Evolutionary conservation across 2,113 vertebrate genomes (phyloP), one percentile per base, ranked within the genome.

Genomic region (Cynocephalus volans): DNA sequence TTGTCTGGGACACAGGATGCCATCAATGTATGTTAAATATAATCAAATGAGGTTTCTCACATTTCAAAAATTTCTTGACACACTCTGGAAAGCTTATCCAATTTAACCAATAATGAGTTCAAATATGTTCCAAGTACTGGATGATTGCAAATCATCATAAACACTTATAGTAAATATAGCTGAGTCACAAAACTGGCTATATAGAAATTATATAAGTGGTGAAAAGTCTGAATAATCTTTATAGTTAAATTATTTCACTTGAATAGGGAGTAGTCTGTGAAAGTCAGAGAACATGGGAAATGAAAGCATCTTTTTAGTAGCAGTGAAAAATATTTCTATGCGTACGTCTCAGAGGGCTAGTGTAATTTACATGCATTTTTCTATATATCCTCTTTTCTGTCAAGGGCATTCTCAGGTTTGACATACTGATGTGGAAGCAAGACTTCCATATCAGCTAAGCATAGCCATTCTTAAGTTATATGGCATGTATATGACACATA

Each of bases 211-310:
- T 85, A 7, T 5, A n/a, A 79, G 5, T 23, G 1, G 28, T 91
- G 10, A 33, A 88, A 88, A 24, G 18, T n/a, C 24, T 93, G 19
- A 2, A 81, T 48, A 88, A 0, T 10, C n/a, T 64, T 94, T 10
- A n/a, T 31, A 85, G 23, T 76, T 96, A 90, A 89, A 95, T 93
- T 10, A 90, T 75, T 82, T 87, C 80, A 6, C n/a, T 84, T 62
- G 26, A 86, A 31, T 45, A 90, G 23, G 23, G 41, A 60, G 10
- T 62, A 95, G 15, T 50, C 62, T 56, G 4, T 81, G n/a, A 90
- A 87, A 60, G 23, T 67, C 31, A 93, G 14, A 18, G 14, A 72
- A 72, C 28, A n/a, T 56, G 31, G 18, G 36, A 45, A 12, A 83
- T 85, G n/a, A 95, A 70, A 65, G 31, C 7, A 81, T 88, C 19